A percentile compares a stretch with the other conserved stretches of the same genome.
These are phyloP conservation scores for Calliopsis andreniformis DNA, from an alignment of 1,140 invertebrate species.

Conservation along the genomic window DNA sequence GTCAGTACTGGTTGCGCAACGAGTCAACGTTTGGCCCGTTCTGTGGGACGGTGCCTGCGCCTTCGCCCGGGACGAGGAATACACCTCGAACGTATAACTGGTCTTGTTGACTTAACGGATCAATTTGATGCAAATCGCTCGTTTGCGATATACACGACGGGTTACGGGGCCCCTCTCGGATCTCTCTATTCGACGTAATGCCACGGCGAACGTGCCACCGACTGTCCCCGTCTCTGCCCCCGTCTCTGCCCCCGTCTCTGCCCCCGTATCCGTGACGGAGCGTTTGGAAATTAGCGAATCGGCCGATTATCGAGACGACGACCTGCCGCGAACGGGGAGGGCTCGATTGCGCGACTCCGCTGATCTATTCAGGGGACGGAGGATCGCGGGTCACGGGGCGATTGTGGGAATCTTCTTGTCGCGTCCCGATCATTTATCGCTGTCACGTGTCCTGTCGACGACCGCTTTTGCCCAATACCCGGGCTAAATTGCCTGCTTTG, in stretches of 20 bases:
- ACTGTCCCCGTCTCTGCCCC: constrained; percentile 26
- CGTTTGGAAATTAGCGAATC: constrained; percentile 66
- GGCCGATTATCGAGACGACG: constrained; percentile 53
- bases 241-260: constrained; percentile 7
- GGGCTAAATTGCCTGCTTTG: neutral
- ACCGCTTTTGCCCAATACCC: neutral
- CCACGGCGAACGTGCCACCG: constrained; percentile 15
- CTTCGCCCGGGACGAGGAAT: constrained; percentile 49
- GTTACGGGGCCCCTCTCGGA: constrained; percentile 10
- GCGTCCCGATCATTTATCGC: constrained; percentile 46
- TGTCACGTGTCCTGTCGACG: constrained; percentile 32
- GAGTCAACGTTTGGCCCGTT: constrained; percentile 67
- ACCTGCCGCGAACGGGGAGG: neutral
- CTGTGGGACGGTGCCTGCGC: constrained; percentile 60
- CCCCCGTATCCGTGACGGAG: constrained; percentile 16
- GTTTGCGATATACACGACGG: constrained; percentile 74
- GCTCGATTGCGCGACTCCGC: constrained; percentile 51
- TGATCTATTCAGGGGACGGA: constrained; percentile 19
- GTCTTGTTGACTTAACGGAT: constrained; percentile 78
- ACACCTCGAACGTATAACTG: constrained; percentile 61
- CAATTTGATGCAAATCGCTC: constrained; percentile 81
- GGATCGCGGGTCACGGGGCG: constrained; percentile 47
- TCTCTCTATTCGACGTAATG: constrained; percentile 52
- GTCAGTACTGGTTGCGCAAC: constrained; percentile 66
- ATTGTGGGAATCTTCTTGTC: constrained; percentile 61